Percentiles rank a stretch among this genome's conserved stretches.
These are phyloP conservation scores for Agrotis puta DNA, from an alignment of 2,888 invertebrate species.

Conservation along the genomic window DNA sequence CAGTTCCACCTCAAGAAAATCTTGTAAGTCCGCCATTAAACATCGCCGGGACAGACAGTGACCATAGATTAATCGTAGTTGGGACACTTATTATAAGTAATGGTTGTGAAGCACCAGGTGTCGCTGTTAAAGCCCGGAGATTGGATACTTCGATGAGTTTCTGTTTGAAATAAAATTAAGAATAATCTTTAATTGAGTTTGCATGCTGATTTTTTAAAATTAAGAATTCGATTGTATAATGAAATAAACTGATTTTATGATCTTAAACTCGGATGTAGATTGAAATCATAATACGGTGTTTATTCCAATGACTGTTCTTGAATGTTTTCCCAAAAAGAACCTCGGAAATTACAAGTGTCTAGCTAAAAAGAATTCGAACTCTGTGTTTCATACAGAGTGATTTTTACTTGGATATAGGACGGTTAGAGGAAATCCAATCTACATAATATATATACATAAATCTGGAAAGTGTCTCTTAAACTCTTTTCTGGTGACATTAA, in stretches of 20 bases:
- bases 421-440: no score
- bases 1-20: slow-evolving; percentile 25
- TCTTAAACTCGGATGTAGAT: no score
- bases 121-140: slow-evolving; percentile 9
- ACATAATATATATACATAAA: no score
- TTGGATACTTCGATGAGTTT: slow-evolving; percentile 16
- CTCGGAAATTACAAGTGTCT: neutral
- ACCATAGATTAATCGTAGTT: slow-evolving; percentile 50
- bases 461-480: no score
- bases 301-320: neutral
- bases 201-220: no score
- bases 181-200: neutral
- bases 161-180: slow-evolving; percentile 12
- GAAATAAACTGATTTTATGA: no score
- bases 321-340: neutral
- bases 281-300: no score
- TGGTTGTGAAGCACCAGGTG: slow-evolving; percentile 39
- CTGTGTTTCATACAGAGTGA: neutral
- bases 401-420: neutral
- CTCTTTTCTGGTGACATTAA: no score
- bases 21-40: slow-evolving; percentile 49
- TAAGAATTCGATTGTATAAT: no score
- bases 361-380: neutral
- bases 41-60: slow-evolving; percentile 27
- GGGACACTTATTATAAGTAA: slow-evolving; percentile 43